Evolutionary conservation across 2,113 vertebrate genomes (phyloP).

Genomic region (Candoia aspera): DNA sequence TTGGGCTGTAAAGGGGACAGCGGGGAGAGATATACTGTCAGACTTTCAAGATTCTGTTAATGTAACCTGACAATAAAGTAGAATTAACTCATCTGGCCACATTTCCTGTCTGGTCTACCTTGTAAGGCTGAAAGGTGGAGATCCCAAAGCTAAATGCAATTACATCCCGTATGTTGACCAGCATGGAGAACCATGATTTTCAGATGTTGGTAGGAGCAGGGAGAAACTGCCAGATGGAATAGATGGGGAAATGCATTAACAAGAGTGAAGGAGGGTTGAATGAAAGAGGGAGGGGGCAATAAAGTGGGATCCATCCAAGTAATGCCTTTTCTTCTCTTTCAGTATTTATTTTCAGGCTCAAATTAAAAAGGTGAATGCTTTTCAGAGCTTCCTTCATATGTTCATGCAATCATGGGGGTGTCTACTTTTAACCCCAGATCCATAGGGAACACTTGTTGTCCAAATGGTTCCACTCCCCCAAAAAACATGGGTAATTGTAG

Average conservation of each 20-base stretch:
- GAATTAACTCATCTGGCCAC: background rate
- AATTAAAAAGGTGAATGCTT: background rate
- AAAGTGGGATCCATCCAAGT: background rate
- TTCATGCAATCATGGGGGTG: background rate
- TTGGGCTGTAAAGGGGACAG: background rate
- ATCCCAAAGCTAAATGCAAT: constrained; percentile 28
- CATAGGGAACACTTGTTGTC: background rate
- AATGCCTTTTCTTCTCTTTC: background rate
- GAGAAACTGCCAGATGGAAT: background rate
- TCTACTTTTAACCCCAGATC: background rate
- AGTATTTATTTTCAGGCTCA: background rate
- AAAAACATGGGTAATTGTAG: background rate
- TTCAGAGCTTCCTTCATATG: background rate
- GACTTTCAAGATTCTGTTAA: background rate
- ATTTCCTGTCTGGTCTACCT: background rate
- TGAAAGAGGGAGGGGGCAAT: background rate
- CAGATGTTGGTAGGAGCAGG: background rate
- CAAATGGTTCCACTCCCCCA: background rate
- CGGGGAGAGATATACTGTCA: background rate
- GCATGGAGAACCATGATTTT: constrained; percentile 19
- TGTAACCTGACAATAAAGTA: background rate
- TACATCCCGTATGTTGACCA: background rate
- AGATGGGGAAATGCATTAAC: background rate
- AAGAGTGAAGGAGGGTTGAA: background rate
- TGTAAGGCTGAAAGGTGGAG: background rate